These are phyloP conservation scores for Euura saliciscinereae DNA, from an alignment of 1,140 invertebrate genomes.

Conservation along the genomic window DNA sequence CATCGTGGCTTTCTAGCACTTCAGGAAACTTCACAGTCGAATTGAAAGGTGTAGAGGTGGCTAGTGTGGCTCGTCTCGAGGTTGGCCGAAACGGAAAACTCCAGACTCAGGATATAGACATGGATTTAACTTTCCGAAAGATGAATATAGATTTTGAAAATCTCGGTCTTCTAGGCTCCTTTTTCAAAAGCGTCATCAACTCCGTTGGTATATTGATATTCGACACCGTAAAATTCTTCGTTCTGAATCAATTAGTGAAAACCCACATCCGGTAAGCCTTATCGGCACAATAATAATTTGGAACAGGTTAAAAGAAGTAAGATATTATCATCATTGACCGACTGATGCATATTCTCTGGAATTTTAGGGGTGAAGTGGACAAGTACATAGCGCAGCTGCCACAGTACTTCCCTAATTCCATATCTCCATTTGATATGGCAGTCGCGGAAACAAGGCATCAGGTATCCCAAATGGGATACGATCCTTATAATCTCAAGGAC, in stretches of 20 bases:
- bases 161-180: conserved; percentile 73
- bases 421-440: conserved; percentile 82
- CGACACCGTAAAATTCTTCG: conserved; percentile 83
- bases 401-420: conserved; percentile 82
- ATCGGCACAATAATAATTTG: too few relatives aligned
- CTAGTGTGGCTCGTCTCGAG: conserved; percentile 69
- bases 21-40: conserved; percentile 79
- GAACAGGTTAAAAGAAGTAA: too few relatives aligned
- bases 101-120: conserved; percentile 75
- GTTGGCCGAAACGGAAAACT: conserved; percentile 76
- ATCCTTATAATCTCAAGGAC: conserved; percentile 75
- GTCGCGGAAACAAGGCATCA: conserved; percentile 74
- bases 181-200: conserved; percentile 81
- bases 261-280: conserved; percentile 59
- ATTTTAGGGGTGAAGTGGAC: conserved; percentile 57
- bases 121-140: conserved; percentile 79
- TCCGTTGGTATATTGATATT: conserved; percentile 82
- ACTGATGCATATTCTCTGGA: neutral
- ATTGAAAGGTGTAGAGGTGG: conserved; percentile 70
- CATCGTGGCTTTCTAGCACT: conserved; percentile 71
- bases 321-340: too few relatives aligned
- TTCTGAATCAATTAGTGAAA: conserved; percentile 75
- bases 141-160: conserved; percentile 84
- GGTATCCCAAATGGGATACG: conserved; percentile 72
- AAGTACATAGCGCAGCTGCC: conserved; percentile 65